Evolutionary conservation across 2,113 vertebrate genomes (phyloP), one percentile per base, ranked within the genome.

Genomic region (Campylomormyrus tamandua): DNA sequence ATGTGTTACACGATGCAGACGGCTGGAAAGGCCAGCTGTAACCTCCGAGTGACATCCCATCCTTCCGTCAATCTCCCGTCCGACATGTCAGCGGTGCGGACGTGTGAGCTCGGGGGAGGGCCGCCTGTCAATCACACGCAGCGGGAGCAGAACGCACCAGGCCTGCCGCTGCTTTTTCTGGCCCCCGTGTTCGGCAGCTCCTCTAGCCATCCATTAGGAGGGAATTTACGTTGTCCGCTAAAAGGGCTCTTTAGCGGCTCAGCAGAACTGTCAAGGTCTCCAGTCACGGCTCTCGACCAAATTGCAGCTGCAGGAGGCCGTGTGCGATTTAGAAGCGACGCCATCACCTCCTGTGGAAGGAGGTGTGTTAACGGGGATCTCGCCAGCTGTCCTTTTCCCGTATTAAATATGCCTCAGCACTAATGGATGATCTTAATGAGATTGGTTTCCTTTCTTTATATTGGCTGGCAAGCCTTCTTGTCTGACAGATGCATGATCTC

Each of bases 381-480:
- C 56, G 27, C 56, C 53, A 45, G 53, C 56, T 42, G 56, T 4
- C 53, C 53, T 39, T 56, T 45, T 39, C 21, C 13, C 3, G 19
- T 62, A 42, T 88, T 45, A 88, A 88, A 87, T 35, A 21, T 5
- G 48, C n/a, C 85, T 6, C 24, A 7, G n/a, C 48, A 39, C 50
- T 87, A 52, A 87, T 87, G 49, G 48, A 87, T 39, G 15, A n/a
- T 52, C 50, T 87, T 87, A 87, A 52, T 87, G 27, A n/a, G 49
- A 87, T 52, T 35, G n/a, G 83, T 48, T 48, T 27, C 24, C 10
- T 86, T n/a, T 50, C 11, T 48, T 50, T 24, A 49, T 15, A 13
- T 5, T 86, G 74, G 15, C 74, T 42, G 74, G 8, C 27, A 80
- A 77, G 3, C 15, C 0, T 80, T 42, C 2, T 42, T 80, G 15